Evolutionary conservation across 2,113 vertebrate species (phyloP).

Genomic region (Lampris megalopsis): DNA sequence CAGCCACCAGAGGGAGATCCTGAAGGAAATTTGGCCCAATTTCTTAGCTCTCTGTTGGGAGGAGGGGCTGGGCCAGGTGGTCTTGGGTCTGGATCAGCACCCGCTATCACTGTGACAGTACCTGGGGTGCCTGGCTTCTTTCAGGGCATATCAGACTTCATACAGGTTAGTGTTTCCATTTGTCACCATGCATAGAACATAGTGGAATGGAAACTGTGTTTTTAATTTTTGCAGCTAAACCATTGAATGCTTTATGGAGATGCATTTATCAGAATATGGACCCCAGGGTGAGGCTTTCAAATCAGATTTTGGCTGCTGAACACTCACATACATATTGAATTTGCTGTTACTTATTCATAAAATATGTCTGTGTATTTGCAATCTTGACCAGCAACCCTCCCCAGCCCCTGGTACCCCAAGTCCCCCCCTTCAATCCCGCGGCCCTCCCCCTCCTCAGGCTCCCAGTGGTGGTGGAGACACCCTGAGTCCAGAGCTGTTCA

Average conservation of each 20-base stretch:
- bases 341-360: no score
- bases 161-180: conserved; percentile 74
- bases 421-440: conserved; percentile 31
- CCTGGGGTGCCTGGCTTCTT: conserved; percentile 86
- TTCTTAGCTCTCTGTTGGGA: conserved; percentile 85
- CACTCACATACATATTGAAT: no score
- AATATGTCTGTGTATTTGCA: neutral
- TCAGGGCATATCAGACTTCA: conserved; percentile 85
- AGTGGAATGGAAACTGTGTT: neutral
- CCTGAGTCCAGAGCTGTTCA: conserved; percentile 87
- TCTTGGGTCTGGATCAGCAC: conserved; percentile 68
- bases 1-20: conserved; percentile 68
- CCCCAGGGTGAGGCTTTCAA: no score
- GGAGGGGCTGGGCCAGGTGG: conserved; percentile 71
- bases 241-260: neutral
- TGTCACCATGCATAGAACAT: neutral
- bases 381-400: conserved; percentile 50
- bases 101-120: conserved; percentile 86
- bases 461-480: conserved; percentile 63
- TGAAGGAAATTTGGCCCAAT: conserved; percentile 72
- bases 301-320: no score
- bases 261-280: neutral
- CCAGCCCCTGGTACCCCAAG: conserved; percentile 4
- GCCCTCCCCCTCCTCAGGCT: conserved; percentile 43
- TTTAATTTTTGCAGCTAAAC: neutral